A percentile compares a stretch with the other conserved stretches of the same genome.
phyloP scores from a whole-genome alignment of 2,113 vertebrate genomes.

The Myiagra hebetior region DNA sequence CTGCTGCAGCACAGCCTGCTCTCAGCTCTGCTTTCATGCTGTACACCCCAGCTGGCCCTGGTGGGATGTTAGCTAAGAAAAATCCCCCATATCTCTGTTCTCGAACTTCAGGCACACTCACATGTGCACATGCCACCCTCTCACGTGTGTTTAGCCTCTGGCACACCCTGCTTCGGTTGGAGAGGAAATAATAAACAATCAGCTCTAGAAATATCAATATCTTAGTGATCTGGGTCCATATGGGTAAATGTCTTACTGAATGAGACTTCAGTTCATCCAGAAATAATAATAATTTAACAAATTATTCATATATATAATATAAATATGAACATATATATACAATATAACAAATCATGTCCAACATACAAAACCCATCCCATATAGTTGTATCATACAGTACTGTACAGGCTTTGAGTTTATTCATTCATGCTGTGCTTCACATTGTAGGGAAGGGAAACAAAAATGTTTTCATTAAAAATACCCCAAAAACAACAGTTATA shows the following conservation, averaged over 20 bases:
- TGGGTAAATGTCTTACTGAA: background rate
- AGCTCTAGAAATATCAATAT: background rate
- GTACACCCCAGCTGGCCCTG: background rate
- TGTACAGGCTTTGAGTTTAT: background rate
- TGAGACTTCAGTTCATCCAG: background rate
- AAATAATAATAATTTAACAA: background rate
- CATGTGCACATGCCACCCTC: fast-evolving
- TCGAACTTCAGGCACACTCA: background rate
- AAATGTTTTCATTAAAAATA: background rate
- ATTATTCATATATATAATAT: too few relatives aligned
- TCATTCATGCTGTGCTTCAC: background rate
- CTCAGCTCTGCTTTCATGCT: background rate
- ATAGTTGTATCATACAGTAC: background rate
- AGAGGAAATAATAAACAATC: background rate
- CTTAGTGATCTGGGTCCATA: background rate
- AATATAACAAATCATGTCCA: background rate
- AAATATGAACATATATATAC: too few relatives aligned
- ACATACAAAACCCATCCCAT: background rate
- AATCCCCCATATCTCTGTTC: background rate
- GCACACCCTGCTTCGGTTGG: background rate
- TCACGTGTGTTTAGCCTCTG: background rate
- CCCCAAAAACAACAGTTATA: fast-evolving
- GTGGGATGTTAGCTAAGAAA: background rate
- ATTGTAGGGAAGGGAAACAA: background rate
- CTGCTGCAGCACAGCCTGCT: background rate